Conservation (phyloP, 2,797 vertebrate species). For the Pangasius larnaudii region DNA sequence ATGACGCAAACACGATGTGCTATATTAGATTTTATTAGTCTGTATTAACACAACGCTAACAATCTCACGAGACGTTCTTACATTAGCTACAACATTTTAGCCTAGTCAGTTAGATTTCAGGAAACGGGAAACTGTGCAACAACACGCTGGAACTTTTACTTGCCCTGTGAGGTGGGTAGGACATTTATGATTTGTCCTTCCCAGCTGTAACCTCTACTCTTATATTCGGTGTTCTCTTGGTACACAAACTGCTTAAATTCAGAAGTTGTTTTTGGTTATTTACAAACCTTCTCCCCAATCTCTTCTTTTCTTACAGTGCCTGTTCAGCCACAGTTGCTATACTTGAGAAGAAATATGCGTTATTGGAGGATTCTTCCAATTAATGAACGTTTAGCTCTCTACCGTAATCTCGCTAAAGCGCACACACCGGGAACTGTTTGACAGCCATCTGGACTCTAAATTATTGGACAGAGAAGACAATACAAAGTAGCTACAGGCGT, state of each 20-base stretch:
- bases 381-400: constrained; percentile 56
- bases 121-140: not conserved
- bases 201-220: not conserved
- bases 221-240: too few species aligned
- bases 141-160: not conserved
- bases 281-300: not conserved
- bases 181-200: not conserved
- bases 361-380: constrained; percentile 68
- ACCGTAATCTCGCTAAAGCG: constrained; percentile 56
- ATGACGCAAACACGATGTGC: not conserved
- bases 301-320: constrained; percentile 76
- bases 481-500: not conserved
- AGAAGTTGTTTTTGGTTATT: not conserved
- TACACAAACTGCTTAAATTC: not conserved
- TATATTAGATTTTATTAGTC: not conserved
- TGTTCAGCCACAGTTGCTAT: constrained; percentile 80
- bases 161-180: not conserved
- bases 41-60: not conserved
- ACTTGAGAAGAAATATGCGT: constrained; percentile 83
- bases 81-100: not conserved
- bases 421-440: constrained; percentile 56
- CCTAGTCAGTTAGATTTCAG: not conserved
- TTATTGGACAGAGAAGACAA: not conserved
- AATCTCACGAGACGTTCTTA: not conserved
- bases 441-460: constrained; percentile 5